A percentile compares a stretch with the other conserved stretches of the same genome.
Evolutionary conservation across 2,888 invertebrate genomes (phyloP).

Genomic region (Trilocha varians): DNA sequence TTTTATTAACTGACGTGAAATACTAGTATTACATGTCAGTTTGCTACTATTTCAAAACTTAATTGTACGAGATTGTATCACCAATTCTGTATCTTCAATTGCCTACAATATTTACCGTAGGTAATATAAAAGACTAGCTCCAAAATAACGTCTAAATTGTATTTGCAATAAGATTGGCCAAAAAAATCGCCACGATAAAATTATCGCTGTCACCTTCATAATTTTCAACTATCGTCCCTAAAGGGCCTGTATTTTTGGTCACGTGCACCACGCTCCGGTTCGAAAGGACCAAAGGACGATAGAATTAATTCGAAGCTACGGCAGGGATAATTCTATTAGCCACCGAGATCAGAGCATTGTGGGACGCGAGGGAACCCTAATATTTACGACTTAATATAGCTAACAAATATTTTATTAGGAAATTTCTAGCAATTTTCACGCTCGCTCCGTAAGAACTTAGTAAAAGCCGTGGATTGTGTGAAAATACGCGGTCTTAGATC

Average conservation of each 20-base stretch:
- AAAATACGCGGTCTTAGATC: background rate
- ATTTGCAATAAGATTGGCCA: no score
- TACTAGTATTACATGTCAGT: no score
- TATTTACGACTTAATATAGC: slow-evolving; percentile 49
- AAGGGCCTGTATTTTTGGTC: slow-evolving; percentile 13
- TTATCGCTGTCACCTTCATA: background rate
- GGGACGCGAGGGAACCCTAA: slow-evolving; percentile 24
- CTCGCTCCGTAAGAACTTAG: background rate
- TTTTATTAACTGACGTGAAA: no score
- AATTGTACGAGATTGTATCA: no score
- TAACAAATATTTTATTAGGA: slow-evolving; percentile 24
- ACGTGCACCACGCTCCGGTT: slow-evolving; percentile 31
- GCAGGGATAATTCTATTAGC: slow-evolving; percentile 54
- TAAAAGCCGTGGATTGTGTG: background rate
- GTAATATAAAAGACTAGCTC: no score
- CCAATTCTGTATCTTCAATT: no score
- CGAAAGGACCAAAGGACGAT: slow-evolving; percentile 40
- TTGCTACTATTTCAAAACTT: no score
- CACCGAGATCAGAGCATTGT: slow-evolving; percentile 26
- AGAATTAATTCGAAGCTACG: slow-evolving; percentile 50
- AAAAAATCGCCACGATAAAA: background rate
- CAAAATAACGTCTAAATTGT: no score
- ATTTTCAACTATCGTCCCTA: slow-evolving; percentile 2
- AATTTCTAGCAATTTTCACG: slow-evolving; percentile 8
- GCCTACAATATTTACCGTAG: no score